Conservation (phyloP, 2,113 vertebrate genomes). For the Aleadryas rufinucha region DNA sequence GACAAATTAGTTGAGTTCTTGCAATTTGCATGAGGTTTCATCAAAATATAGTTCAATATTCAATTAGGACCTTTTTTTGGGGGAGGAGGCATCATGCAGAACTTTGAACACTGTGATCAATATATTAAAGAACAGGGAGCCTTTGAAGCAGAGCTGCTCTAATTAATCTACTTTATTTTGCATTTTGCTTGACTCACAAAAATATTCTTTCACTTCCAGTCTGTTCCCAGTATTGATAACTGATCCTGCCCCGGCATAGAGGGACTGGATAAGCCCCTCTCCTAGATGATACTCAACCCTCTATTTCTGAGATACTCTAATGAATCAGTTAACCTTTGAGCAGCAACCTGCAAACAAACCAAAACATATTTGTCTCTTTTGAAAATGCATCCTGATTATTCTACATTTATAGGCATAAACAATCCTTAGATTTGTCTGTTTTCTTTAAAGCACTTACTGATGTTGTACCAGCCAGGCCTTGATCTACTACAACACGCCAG, state of each 20-base stretch:
- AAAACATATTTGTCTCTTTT: not conserved
- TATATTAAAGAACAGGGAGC: not conserved
- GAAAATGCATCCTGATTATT: not conserved
- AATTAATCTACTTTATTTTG: not conserved
- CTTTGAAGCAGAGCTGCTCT: not conserved
- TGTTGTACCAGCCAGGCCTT: not conserved
- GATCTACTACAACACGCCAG: not conserved
- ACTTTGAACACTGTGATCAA: not conserved
- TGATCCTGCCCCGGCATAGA: not conserved
- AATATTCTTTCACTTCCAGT: not conserved
- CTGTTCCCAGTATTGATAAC: not conserved
- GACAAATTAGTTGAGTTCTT: not conserved
- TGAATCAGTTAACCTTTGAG: not conserved
- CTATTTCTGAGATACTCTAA: not conserved
- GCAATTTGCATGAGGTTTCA: not conserved
- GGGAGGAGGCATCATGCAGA: not conserved
- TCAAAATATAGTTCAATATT: not conserved
- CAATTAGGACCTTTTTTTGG: not conserved
- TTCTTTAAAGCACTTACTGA: not conserved
- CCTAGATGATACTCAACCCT: not conserved
- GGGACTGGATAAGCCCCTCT: not conserved
- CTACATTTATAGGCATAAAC: not conserved
- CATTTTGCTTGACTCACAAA: not conserved
- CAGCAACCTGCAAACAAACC: not conserved
- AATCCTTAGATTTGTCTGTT: not conserved